phyloP scores from a whole-genome alignment of 2,113 vertebrate genomes.

The Calidris pygmaea region DNA sequence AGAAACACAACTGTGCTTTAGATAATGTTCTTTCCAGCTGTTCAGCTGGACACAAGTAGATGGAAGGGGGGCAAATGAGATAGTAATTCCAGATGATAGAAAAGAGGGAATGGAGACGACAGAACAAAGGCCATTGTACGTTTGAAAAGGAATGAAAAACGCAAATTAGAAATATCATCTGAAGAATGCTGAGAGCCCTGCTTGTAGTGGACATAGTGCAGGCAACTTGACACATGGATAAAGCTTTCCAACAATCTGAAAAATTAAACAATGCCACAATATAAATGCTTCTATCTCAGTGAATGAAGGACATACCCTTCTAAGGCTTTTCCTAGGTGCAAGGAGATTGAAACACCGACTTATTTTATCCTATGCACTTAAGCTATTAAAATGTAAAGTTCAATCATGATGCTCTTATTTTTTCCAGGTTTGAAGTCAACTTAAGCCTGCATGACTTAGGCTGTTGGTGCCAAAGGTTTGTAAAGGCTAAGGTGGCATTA shows the following conservation, averaged over 20 bases:
- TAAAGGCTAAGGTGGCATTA: not conserved
- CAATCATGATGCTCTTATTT: not conserved
- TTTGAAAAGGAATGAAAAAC: slow-evolving; percentile 8
- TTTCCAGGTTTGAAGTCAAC: not conserved
- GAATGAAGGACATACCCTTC: not conserved
- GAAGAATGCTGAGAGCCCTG: not conserved
- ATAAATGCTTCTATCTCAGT: not conserved
- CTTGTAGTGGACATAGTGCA: not conserved
- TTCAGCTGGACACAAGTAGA: slow-evolving; percentile 43
- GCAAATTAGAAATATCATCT: slow-evolving; percentile 1
- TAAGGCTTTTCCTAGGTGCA: not conserved
- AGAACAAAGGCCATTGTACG: slow-evolving; percentile 32
- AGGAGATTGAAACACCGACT: not conserved
- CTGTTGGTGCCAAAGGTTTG: not conserved
- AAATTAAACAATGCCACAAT: slow-evolving; percentile 1
- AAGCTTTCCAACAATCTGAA: slow-evolving; percentile 3
- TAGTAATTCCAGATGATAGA: slow-evolving; percentile 60
- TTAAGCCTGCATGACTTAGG: not conserved
- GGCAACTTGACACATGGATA: not conserved
- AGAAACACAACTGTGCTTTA: slow-evolving; percentile 44
- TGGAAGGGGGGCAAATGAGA: slow-evolving; percentile 23
- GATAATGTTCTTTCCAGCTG: slow-evolving; percentile 67
- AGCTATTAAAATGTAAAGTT: not conserved
- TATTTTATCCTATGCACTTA: not conserved
- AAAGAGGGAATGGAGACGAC: slow-evolving; percentile 2